These are phyloP conservation scores for Grammomys surdaster DNA, from an alignment of 2,113 vertebrate species.

Conservation along the genomic window DNA sequence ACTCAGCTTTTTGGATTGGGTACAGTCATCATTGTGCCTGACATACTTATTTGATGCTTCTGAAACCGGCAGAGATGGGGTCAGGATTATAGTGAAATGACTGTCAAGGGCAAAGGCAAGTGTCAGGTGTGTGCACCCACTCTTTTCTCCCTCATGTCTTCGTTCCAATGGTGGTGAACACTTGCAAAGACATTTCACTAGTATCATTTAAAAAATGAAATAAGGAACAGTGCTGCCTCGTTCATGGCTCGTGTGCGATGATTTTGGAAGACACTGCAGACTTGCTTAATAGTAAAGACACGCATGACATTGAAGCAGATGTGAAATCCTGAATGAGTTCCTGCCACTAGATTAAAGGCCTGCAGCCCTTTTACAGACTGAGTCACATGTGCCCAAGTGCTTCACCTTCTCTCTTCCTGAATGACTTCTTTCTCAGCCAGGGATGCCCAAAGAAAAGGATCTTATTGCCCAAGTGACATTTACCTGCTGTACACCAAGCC, in stretches of 20 bases:
- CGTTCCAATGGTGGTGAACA: neutral
- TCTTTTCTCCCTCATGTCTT: neutral
- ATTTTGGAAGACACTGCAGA: constrained; percentile 1
- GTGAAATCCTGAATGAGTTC: neutral
- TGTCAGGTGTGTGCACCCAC: neutral
- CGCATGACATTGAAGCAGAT: neutral
- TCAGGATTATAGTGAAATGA: neutral
- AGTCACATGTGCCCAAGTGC: neutral
- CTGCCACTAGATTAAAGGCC: neutral
- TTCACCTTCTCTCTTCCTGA: neutral
- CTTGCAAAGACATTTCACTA: neutral
- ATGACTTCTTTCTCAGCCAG: neutral
- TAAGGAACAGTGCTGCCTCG: neutral
- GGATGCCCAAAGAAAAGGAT: neutral
- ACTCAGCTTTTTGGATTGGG: neutral
- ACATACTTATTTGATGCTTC: neutral
- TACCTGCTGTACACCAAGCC: neutral
- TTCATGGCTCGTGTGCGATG: neutral
- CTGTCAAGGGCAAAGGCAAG: neutral
- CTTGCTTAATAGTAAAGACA: neutral
- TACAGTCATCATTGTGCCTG: neutral
- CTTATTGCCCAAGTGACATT: neutral
- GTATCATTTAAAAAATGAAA: neutral
- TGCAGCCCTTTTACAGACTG: neutral
- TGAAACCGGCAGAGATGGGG: neutral